A percentile compares a stretch with the other conserved stretches of the same genome.
Conservation (phyloP, 2,113 vertebrate species). For the Gulo gulo region DNA sequence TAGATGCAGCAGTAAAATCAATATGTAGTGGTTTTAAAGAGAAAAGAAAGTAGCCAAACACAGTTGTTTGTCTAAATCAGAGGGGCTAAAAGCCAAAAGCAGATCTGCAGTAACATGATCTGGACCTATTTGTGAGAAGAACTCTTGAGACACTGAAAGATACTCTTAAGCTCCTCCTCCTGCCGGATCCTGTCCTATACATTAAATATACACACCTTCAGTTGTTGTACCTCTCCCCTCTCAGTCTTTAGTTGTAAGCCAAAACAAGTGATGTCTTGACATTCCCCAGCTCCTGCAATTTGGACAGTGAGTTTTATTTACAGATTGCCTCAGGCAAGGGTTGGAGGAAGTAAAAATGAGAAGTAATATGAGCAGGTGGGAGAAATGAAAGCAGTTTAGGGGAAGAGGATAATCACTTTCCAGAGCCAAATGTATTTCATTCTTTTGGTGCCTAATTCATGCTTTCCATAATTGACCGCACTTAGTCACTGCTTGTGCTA, state of each 20-base stretch:
- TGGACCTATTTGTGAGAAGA: background rate
- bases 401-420: background rate
- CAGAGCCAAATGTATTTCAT: background rate
- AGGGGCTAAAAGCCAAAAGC: background rate
- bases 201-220: background rate
- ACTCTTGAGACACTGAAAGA: background rate
- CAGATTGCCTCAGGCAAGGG: background rate
- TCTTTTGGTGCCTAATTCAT: constrained; percentile 7
- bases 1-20: background rate
- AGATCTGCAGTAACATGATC: background rate
- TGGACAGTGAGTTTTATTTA: constrained; percentile 13
- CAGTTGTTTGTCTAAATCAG: background rate
- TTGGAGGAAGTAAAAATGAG: constrained; percentile 19
- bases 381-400: background rate
- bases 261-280: background rate
- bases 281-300: background rate
- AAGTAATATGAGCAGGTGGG: background rate
- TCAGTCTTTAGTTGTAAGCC: background rate
- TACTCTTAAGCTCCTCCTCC: background rate
- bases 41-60: background rate
- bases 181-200: background rate
- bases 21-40: background rate
- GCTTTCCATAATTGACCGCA: background rate
- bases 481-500: background rate
- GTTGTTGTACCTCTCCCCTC: background rate